Base-by-base conservation (phyloP, 2,888 invertebrate genomes). In the Amblyteles armatorius region DNA sequence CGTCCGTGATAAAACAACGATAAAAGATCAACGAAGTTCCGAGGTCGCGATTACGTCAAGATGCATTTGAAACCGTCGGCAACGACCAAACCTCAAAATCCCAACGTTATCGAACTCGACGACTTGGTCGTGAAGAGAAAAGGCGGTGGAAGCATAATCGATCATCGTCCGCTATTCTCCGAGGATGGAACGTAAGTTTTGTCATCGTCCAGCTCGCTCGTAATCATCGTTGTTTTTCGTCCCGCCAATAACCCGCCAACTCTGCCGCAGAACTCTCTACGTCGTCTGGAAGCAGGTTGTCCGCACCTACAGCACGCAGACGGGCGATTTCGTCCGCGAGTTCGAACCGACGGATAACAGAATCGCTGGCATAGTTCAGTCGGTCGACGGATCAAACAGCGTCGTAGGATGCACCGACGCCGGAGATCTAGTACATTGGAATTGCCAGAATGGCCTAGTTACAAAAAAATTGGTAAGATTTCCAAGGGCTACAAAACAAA, bases 71-170 rank as follows among this genome's bases (percentile, higher is more conserved):
- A 82, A 82, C 74, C 69, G 26, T 69, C 80, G 19, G 55, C 60
- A 33, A 33, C 63, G 48, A 65, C 77, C 72, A 83, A 85, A 85
- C 77, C 77, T 73, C 68, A 44, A 73, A 85, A 85, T 77, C 36
- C 85, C 33, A 83, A 79, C 68, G 84, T 84, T 50, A 84, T 81
- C 50, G 81, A 84, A 7, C 76, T 83, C 65, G 94, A 95, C 88
- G 92, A 93, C 68, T 92, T 95, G 83, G 91, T 94, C 87, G 92
- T 96, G 22, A 94, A 95, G 90, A 94, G 95, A 90, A 95, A 95
- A 93, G 96, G 96, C 40, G 96, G 96, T 83, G 96, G 96, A 68
- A 95, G 95, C 90, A 95, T 96, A 86, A 94, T 96, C 22, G 93
- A 94, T 86, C 94, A 95, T 89, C 94, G 95, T n/a, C 96, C 96